Base-by-base conservation (phyloP, 2,888 invertebrate species). In the Synergus gifuensis region DNA sequence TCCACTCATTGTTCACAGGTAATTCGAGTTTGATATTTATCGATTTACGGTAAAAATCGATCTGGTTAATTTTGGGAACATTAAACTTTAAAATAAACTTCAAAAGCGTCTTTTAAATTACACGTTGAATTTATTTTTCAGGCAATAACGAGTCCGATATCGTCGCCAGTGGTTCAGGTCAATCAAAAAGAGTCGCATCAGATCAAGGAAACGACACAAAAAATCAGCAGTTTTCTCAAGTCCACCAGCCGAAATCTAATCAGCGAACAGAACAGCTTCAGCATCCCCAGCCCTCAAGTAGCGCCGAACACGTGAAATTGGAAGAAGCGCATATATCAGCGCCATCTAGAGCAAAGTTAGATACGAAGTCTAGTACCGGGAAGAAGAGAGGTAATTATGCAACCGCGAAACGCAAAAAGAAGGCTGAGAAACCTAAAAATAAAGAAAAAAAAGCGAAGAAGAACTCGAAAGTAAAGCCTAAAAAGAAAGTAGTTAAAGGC, bases 261-360 rank as follows among this genome's bases (percentile, higher is more conserved):
- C 82, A 87, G 49, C 83, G 82, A 82, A 77, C 84, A 83, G 83
- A 76, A 85, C 85, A 85, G 79, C 77, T 77, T 83, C 67, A 44
- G 67, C n/a, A 44, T 18, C 18, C 44, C 67, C 87, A 83, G 82
- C 88, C 77, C 83, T 87, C 73, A 73, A 54, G 54, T 73, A 73
- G 36, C 89, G 80, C 86, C 88, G 89, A 91, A 88, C 87, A 91
- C 91, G 90, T 92, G 92, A 92, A 92, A 92, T 90, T 92, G 92
- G 92, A 92, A 92, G 92, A 92, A 92, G 90, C 92, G 91, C 91
- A 92, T 92, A 79, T 91, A 89, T 83, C 92, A 91, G 90, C 92
- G 91, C 90, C 92, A 91, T 82, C 86, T 92, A 84, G 89, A 92
- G 84, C 91, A 92, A 87, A 91, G 89, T 84, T 92, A 91, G 85